Conservation (phyloP, 2,888 invertebrate genomes). For the Ormyrus nitidulus region DNA sequence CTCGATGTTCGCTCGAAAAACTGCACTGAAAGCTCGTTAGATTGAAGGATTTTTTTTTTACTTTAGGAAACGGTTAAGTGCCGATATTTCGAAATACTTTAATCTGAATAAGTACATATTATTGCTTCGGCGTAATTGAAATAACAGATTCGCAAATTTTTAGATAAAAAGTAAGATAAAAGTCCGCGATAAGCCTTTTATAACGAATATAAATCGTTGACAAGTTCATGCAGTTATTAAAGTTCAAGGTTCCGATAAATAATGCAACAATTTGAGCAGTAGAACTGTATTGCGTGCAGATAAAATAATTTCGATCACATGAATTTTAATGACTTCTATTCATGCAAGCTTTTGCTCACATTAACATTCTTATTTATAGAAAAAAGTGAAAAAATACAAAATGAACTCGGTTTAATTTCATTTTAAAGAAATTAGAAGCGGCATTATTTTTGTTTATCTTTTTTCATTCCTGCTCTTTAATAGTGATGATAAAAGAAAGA, state of each 20-base stretch:
- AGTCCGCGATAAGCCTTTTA: neutral
- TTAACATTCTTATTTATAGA: neutral
- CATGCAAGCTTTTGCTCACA: constrained; percentile 4
- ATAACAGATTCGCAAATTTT: neutral
- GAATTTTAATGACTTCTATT: constrained; percentile 22
- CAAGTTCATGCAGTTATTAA: constrained; percentile 26
- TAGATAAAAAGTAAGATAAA: constrained; percentile 16
- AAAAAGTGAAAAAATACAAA: neutral
- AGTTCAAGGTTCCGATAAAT: constrained; percentile 51
- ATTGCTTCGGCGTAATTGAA: neutral
- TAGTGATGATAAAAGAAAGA: no score
- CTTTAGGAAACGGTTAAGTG: neutral
- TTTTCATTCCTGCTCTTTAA: no score
- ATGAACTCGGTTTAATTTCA: neutral
- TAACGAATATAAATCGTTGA: constrained; percentile 9
- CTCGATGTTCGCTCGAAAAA: no score
- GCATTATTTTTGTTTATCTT: no score
- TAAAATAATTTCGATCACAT: constrained; percentile 11
- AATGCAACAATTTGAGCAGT: constrained; percentile 26
- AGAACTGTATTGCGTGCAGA: constrained; percentile 2
- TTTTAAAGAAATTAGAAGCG: neutral
- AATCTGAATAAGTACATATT: neutral
- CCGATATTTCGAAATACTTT: neutral
- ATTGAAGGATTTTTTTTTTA: no score
- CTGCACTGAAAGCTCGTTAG: no score